Base-by-base conservation (phyloP, 1,140 invertebrate genomes). In the Drosophila chauvacae region DNA sequence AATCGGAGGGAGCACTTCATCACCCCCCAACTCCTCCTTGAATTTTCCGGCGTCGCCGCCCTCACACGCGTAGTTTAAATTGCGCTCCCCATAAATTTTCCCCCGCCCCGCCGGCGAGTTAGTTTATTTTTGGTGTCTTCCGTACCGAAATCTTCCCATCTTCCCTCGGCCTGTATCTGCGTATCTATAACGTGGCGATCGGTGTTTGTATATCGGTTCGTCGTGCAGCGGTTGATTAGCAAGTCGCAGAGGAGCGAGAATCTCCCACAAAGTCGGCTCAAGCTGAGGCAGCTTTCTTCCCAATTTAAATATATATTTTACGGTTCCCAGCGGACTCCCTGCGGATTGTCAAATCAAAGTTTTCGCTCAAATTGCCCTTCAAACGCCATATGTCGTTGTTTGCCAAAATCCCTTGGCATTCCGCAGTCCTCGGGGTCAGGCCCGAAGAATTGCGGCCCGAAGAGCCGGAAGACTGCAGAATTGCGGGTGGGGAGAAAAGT, bases 61-160 rank as follows among this genome's bases (percentile, higher is more conserved):
- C 84, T 87, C 84, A 88, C 84, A 87, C 84, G 84, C 84, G 84
- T 87, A 88, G 84, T 87, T 87, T 88, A 87, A 87, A 87, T 87
- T 87, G 77, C 69, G 80, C 70, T 87, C 56, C 72, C 84, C 80
- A 88, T 88, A 88, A 87, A 87, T 87, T 88, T 80, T 45, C 62
- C 58, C 61, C 62, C 77, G 23, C 45, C 20, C 28, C 37, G 5
- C 13, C 41, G 45, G 20, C 61, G 55, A 73, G 51, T 23, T 69
- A 69, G 63, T 66, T 77, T 78, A 85, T 80, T 76, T 62, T 77
- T 47, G 81, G 77, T 70, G 16, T 56, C 37, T 65, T 47, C 47
- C 39, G 37, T 57, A 44, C 72, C 71, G 23, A 66, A 53, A 51
- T 45, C 69, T 56, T 57, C 55, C 42, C 47, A 55, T 66, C 23